Evolutionary conservation across 37 sponge, comb jelly and placozoan genomes (phyloP).

Genomic region (Axinella damicornis): DNA sequence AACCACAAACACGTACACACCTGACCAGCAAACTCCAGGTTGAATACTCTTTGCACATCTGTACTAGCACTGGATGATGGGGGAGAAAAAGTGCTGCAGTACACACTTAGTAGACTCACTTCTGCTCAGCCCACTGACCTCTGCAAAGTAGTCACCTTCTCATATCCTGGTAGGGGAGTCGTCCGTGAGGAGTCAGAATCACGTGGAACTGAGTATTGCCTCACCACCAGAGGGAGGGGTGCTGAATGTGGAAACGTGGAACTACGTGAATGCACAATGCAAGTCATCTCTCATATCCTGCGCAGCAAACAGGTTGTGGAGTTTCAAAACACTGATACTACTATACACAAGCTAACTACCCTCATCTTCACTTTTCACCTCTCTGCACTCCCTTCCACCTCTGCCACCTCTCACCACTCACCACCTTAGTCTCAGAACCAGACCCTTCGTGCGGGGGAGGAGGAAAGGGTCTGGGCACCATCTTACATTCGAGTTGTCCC

Average conservation of each 20-base stretch:
- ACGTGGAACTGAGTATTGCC: neutral
- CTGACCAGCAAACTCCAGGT: constrained; percentile 48
- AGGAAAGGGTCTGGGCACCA: too few species aligned
- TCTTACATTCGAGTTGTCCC: too few species aligned
- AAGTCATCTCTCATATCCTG: too few species aligned
- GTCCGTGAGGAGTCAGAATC: too few species aligned
- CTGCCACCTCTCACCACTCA: too few species aligned
- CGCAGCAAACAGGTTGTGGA: too few species aligned
- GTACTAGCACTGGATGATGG: neutral
- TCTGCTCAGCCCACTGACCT: neutral
- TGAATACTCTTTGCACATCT: constrained; percentile 30
- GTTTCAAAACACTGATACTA: too few species aligned
- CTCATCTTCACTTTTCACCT: neutral
- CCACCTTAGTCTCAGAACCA: too few species aligned
- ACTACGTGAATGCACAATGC: too few species aligned
- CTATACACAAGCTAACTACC: neutral
- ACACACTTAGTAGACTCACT: neutral
- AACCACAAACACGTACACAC: too few species aligned
- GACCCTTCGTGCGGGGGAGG: too few species aligned
- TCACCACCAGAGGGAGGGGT: neutral
- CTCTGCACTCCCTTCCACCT: neutral
- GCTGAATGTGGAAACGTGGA: neutral
- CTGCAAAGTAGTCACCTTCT: neutral
- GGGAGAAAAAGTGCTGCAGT: neutral
- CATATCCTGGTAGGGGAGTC: constrained; percentile 13